Conservation (phyloP, 1,140 invertebrate species). For the Neodiprion lecontei region DNA sequence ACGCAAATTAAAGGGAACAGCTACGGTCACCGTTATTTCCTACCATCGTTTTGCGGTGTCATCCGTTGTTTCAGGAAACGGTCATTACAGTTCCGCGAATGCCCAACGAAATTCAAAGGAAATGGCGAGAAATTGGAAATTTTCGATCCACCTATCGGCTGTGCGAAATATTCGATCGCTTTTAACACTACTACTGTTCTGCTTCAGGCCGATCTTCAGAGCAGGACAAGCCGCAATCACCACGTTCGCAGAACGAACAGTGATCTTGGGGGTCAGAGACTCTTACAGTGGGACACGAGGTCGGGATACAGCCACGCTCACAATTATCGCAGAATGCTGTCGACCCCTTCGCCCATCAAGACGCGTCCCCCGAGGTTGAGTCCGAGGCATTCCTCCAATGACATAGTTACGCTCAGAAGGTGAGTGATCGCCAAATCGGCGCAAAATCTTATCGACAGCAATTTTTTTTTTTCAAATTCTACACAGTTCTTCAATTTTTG, state of each 20-base stretch:
- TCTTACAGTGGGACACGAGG: conserved; percentile 66
- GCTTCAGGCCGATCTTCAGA: conserved; percentile 65
- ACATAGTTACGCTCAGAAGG: conserved; percentile 59
- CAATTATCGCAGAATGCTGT: conserved; percentile 64
- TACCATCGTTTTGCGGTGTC: too few relatives aligned
- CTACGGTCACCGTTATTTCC: too few relatives aligned
- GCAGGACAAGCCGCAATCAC: conserved; percentile 56
- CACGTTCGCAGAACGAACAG: conserved; percentile 68
- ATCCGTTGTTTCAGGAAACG: too few relatives aligned
- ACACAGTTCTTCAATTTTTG: too few relatives aligned
- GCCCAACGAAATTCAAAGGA: too few relatives aligned
- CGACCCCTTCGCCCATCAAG: conserved; percentile 69
- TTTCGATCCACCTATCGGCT: too few relatives aligned
- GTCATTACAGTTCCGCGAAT: too few relatives aligned
- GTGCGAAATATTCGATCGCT: too few relatives aligned
- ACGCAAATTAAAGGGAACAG: too few relatives aligned
- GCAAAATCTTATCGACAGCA: background rate
- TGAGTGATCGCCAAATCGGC: conserved; percentile 27
- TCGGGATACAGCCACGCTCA: conserved; percentile 54
- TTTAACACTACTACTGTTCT: too few relatives aligned
- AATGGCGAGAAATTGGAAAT: too few relatives aligned
- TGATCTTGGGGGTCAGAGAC: conserved; percentile 66
- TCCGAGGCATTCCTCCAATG: conserved; percentile 59
- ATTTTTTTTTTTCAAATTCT: too few relatives aligned
- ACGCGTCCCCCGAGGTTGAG: conserved; percentile 62